Evolutionary conservation across 1,140 invertebrate species (phyloP).

Genomic region (Aphelinus atriplicis): DNA sequence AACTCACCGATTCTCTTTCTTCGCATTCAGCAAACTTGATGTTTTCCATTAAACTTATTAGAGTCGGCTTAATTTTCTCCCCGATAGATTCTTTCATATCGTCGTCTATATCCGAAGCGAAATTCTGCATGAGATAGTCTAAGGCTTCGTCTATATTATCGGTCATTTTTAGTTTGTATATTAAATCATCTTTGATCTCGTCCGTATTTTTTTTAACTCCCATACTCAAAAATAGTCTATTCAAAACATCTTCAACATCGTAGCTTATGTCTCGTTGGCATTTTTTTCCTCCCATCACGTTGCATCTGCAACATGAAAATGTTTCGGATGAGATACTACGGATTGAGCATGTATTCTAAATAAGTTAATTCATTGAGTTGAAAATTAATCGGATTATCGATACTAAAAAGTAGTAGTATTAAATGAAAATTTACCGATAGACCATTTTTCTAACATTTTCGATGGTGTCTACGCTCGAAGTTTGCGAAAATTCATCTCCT

Average conservation of each 20-base stretch:
- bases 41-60: slow-evolving; percentile 25
- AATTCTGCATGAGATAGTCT: slow-evolving; percentile 23
- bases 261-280: slow-evolving; percentile 2
- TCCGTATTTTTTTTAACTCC: slow-evolving; percentile 23
- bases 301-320: no score
- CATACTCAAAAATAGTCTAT: slow-evolving; percentile 17
- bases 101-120: slow-evolving; percentile 25
- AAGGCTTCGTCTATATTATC: neutral
- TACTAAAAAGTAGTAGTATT: no score
- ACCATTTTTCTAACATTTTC: neutral
- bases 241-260: slow-evolving; percentile 4
- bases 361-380: no score
- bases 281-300: no score
- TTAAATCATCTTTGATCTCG: neutral
- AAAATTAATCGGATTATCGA: no score
- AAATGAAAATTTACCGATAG: slow-evolving; percentile 6
- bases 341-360: no score
- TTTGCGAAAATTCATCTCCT: neutral
- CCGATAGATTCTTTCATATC: slow-evolving; percentile 25
- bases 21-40: neutral
- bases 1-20: neutral
- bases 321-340: no score
- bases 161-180: slow-evolving; percentile 14
- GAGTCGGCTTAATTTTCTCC: slow-evolving; percentile 16
- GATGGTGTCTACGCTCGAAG: neutral